Conservation (phyloP, 2,797 vertebrate species). For the Spinibarbus caldwelli region DNA sequence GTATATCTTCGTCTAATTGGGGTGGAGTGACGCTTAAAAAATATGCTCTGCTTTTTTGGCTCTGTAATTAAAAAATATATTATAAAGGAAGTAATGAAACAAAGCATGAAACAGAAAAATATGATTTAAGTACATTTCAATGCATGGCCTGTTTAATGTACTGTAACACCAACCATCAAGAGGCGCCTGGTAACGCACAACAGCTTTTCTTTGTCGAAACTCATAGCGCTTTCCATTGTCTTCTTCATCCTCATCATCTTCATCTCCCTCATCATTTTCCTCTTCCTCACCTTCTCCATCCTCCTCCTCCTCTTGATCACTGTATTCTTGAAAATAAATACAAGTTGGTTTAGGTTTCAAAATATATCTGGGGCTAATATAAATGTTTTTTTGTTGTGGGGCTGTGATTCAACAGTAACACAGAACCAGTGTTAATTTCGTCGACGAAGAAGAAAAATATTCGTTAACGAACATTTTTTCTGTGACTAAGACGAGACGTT, state of each 20-base stretch:
- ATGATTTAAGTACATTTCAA: not conserved
- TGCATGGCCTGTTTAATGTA: not conserved
- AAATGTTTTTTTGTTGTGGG: not conserved
- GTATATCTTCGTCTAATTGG: slow-evolving; percentile 81
- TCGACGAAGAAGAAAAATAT: no score
- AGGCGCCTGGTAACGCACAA: slow-evolving; percentile 90
- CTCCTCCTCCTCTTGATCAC: slow-evolving; percentile 72
- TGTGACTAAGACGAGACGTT: no score
- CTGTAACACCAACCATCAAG: slow-evolving; percentile 79
- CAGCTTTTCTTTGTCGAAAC: slow-evolving; percentile 89
- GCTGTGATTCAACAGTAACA: not conserved
- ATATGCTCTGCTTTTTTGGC: slow-evolving; percentile 84
- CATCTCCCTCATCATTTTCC: slow-evolving; percentile 66
- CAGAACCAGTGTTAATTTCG: no score
- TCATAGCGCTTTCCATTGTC: slow-evolving; percentile 89
- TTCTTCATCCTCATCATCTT: slow-evolving; percentile 80
- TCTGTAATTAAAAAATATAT: slow-evolving; percentile 62
- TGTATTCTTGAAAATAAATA: slow-evolving; percentile 71
- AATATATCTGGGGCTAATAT: not conserved
- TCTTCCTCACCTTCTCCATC: slow-evolving; percentile 73
- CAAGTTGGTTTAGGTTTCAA: not conserved
- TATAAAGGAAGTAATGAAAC: not conserved
- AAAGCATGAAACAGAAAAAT: not conserved
- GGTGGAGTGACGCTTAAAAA: slow-evolving; percentile 81
- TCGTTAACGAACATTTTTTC: no score